Percentiles rank a stretch among this genome's conserved stretches.
phyloP scores from a whole-genome alignment of 2,113 vertebrate species.

The Solea senegalensis region DNA sequence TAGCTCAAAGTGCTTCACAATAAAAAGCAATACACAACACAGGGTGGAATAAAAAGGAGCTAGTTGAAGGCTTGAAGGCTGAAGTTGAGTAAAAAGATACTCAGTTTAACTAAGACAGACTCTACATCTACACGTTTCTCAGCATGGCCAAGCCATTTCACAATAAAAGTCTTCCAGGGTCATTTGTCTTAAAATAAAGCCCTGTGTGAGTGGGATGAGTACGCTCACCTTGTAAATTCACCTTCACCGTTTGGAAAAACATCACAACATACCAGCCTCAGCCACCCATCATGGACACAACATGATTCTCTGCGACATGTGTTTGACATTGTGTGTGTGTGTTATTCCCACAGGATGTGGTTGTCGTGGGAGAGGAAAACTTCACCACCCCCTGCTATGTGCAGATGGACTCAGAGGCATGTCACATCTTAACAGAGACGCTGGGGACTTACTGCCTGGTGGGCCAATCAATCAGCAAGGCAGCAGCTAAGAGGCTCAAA shows the following conservation, averaged over 20 bases:
- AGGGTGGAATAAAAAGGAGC: no score
- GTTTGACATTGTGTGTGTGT: slow-evolving; percentile 29
- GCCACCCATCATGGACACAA: not conserved
- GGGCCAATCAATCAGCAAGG: slow-evolving; percentile 89
- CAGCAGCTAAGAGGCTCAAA: slow-evolving; percentile 91
- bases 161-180: not conserved
- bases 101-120: not conserved
- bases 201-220: not conserved
- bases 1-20: no score
- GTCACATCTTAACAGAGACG: slow-evolving; percentile 92
- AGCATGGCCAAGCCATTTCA: not conserved
- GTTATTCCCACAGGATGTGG: slow-evolving; percentile 84
- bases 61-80: no score
- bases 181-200: not conserved
- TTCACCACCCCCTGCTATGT: slow-evolving; percentile 95
- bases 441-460: slow-evolving; percentile 92
- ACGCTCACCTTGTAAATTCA: slow-evolving; percentile 1
- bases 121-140: not conserved
- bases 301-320: not conserved
- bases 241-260: not conserved
- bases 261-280: not conserved
- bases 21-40: no score
- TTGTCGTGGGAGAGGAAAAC: slow-evolving; percentile 93
- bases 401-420: slow-evolving; percentile 91
- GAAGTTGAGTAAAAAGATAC: no score